These are phyloP conservation scores for Pocillopora meandrina DNA, from an alignment of 92 coral and sea anemone species.

Conservation along the genomic window DNA sequence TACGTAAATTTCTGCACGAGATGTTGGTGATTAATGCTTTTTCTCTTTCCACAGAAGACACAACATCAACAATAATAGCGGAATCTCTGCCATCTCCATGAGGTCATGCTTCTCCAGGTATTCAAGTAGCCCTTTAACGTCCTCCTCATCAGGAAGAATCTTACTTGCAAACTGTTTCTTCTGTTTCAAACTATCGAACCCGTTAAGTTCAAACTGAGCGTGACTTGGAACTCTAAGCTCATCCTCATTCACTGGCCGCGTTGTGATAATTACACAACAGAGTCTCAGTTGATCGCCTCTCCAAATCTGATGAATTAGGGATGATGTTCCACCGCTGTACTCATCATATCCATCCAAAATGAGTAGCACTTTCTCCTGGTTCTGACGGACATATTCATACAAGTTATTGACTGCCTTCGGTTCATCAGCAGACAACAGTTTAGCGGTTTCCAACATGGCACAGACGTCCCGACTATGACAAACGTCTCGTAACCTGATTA, in stretches of 20 bases:
- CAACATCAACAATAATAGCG: conserved; percentile 3
- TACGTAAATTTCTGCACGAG: not conserved
- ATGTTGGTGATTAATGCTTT: not conserved
- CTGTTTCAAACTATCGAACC: not conserved
- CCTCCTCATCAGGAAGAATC: not conserved
- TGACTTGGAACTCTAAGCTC: not conserved
- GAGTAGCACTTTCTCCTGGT: not conserved
- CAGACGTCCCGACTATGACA: not conserved
- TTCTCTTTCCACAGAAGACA: not conserved
- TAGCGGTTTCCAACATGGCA: not conserved
- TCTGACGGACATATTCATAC: not conserved
- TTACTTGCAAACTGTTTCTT: not conserved
- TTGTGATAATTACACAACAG: not conserved
- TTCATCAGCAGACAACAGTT: not conserved
- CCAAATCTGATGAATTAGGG: not conserved
- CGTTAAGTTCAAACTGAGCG: not conserved
- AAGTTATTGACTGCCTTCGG: not conserved
- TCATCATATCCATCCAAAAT: not conserved
- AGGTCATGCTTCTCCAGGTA: not conserved
- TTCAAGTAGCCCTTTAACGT: not conserved
- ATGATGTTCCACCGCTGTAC: not conserved
- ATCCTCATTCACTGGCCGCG: not conserved
- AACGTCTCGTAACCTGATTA: not conserved
- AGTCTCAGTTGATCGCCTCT: not conserved
- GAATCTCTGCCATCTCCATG: not conserved